Evolutionary conservation across 2,797 vertebrate genomes (phyloP).

Genomic region (Xerus rutilus): DNA sequence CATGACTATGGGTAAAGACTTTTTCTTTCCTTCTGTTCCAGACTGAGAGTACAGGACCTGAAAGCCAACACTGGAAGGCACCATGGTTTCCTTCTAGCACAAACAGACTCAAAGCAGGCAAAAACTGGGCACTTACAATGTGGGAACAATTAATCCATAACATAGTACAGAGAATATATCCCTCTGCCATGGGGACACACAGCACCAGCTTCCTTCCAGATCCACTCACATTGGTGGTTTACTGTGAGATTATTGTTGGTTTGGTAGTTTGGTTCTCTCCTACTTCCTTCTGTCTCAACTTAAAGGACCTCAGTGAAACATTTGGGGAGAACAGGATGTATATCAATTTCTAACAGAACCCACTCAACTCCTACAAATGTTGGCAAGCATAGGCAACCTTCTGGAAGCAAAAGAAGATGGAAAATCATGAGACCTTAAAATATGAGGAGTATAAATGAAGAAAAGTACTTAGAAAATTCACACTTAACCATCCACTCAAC

Average conservation of each 20-base stretch:
- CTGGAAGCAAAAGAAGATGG: slow-evolving; percentile 67
- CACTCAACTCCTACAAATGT: slow-evolving; percentile 77
- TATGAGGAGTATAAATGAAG: slow-evolving; percentile 11
- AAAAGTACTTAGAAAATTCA: slow-evolving; percentile 38
- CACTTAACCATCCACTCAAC: background rate
- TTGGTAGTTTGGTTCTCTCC: slow-evolving; percentile 45
- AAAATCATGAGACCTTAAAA: slow-evolving; percentile 55
- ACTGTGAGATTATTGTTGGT: slow-evolving; percentile 7
- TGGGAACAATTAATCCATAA: background rate
- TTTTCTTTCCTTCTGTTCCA: background rate
- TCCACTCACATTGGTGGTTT: background rate
- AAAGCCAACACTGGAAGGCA: background rate
- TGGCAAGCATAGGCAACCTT: slow-evolving; percentile 77
- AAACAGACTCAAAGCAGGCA: background rate
- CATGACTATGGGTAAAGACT: background rate
- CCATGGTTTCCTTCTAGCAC: background rate
- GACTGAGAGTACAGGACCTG: background rate
- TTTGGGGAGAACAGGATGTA: slow-evolving; percentile 66
- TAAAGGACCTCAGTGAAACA: slow-evolving; percentile 57
- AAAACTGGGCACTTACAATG: background rate
- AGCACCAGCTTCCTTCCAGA: background rate
- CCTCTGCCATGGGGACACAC: background rate
- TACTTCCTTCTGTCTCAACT: slow-evolving; percentile 59
- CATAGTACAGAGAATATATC: background rate
- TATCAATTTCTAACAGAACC: slow-evolving; percentile 67